Base-by-base conservation (phyloP, 1,140 invertebrate species). In the Drosophila pandora region DNA sequence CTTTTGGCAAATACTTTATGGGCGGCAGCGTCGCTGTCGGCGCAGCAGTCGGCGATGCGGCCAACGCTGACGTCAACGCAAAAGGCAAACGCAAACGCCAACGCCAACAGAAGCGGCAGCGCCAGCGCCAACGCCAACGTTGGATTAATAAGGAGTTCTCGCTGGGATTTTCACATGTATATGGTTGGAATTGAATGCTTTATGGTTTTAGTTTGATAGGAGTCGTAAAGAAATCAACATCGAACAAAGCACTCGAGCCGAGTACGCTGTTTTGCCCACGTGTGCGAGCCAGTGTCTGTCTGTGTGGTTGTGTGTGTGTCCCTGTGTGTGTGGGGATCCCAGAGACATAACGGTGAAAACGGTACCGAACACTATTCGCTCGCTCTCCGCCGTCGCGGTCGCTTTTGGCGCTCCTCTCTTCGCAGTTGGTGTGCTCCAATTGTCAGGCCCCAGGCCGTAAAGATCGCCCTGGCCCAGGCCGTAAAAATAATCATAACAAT, bases 211-310 rank as follows among this genome's bases (percentile, higher is more conserved):
- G 90, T 92, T 92, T 88, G 90, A 91, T 90, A 91, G 90, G 89
- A 92, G 90, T 91, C 91, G 91, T 92, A 92, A 92, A 92, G 91
- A 91, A 91, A 92, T 92, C 91, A 92, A 92, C 91, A 92, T 92
- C 91, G 90, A 59, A 90, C 82, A 79, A 90, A 77, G 83, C 83
- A 87, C 69, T 80, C 82, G 82, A 70, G 62, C 64, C 50, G 58
- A 50, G 58, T 54, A 22, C 50, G 55, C 13, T 57, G 59, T 68
- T 68, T 52, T 34, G 30, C 59, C 49, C 56, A 56, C 45, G 63
- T 67, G 43, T 12, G 41, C 22, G 23, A 13, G 34, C 39, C 39
- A 23, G 43, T 59, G 55, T 39, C 68, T 53, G 56, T 68, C 61
- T 67, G 63, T 62, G 60, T 67, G 64, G 52, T 62, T 52, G 49